Percentiles rank a stretch among this genome's conserved stretches.
Evolutionary conservation across 2,113 vertebrate genomes (phyloP).

Genomic region (Baryphthengus martii): DNA sequence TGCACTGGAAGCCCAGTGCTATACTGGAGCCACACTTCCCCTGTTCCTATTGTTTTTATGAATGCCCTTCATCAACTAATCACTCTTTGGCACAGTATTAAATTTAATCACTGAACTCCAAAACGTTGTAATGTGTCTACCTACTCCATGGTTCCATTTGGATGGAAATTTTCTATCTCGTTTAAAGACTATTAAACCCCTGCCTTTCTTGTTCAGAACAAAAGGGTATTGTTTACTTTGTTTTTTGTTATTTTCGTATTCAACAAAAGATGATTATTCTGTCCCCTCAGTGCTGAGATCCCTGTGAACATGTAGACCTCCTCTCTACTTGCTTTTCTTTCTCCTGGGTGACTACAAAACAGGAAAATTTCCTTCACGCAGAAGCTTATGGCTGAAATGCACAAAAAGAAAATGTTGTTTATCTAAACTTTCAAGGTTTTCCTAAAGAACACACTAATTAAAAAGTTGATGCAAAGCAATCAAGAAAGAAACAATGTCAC

Average conservation of each 20-base stretch:
- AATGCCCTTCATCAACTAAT: constrained; percentile 26
- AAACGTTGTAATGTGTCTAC: constrained; percentile 42
- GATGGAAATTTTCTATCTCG: constrained; percentile 57
- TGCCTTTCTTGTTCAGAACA: constrained; percentile 57
- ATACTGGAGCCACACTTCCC: background rate
- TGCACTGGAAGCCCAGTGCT: background rate
- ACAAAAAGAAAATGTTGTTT: constrained; percentile 31
- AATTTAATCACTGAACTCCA: constrained; percentile 52
- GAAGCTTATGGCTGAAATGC: background rate
- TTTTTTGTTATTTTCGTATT: constrained; percentile 19
- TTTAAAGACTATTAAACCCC: constrained; percentile 58
- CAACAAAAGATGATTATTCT: constrained; percentile 69
- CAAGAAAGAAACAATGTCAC: background rate
- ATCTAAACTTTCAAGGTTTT: constrained; percentile 39
- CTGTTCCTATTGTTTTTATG: background rate
- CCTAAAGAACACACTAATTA: background rate
- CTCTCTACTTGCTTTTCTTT: constrained; percentile 26
- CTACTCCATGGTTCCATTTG: constrained; percentile 52
- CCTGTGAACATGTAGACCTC: constrained; percentile 25
- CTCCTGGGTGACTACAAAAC: background rate
- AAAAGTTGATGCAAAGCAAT: background rate
- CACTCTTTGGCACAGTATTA: constrained; percentile 42
- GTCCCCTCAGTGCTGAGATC: constrained; percentile 32
- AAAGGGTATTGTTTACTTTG: constrained; percentile 58
- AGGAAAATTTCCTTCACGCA: background rate